Conservation (phyloP, 2,797 vertebrate species). For the Sardinella longiceps region DNA sequence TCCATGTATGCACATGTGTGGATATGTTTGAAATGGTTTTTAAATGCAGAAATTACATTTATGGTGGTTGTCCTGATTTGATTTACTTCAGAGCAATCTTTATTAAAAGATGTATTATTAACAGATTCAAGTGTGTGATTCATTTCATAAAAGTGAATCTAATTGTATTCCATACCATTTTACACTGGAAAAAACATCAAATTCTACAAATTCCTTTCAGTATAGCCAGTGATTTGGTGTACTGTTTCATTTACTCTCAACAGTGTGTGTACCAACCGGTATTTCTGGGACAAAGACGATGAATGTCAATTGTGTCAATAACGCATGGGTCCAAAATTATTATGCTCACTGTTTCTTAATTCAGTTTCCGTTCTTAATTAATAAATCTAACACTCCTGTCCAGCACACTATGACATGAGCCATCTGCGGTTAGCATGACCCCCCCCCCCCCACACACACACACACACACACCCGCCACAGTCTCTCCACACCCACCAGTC, state of each 20-base stretch:
- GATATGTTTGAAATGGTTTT: constrained; percentile 7
- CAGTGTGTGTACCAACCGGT: neutral
- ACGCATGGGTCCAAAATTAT: neutral
- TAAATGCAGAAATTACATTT: neutral
- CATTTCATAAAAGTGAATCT: neutral
- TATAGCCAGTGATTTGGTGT: neutral
- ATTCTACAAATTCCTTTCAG: neutral
- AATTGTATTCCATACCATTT: neutral
- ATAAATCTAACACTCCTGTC: neutral
- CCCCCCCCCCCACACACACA: no score
- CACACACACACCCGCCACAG: no score
- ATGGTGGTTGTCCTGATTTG: constrained; percentile 17
- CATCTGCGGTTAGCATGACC: no score
- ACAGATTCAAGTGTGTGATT: constrained; percentile 2
- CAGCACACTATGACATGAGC: neutral
- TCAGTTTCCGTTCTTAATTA: no score
- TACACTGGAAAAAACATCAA: neutral
- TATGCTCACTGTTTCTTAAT: no score
- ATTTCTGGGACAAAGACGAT: neutral
- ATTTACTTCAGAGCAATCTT: constrained; percentile 19
- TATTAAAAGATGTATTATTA: constrained; percentile 11
- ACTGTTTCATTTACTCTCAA: neutral
- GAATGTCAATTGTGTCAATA: neutral
- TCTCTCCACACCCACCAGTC: neutral
- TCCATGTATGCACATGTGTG: neutral